Percentiles rank a stretch among this genome's conserved stretches.
phyloP scores from a whole-genome alignment of 2,888 invertebrate genomes.

The Drosophila neutralis region DNA sequence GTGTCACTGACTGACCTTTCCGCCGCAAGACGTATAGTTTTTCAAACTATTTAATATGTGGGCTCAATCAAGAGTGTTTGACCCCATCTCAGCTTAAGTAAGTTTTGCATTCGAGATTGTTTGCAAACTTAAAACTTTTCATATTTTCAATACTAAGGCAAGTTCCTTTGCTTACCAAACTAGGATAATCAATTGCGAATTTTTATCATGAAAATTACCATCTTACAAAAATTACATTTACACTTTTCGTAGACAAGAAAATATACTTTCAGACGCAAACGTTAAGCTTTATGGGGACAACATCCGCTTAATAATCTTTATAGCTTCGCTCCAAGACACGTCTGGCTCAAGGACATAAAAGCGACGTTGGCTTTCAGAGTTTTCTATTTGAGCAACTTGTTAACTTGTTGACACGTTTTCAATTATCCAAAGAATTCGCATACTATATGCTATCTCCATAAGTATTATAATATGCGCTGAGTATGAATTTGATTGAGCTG shows the following conservation, averaged over 20 bases:
- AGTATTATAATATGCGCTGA: conserved; percentile 10
- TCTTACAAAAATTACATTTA: not conserved
- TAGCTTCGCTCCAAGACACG: conserved; percentile 29
- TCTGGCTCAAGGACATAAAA: conserved; percentile 40
- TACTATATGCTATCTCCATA: conserved; percentile 12
- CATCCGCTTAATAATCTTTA: conserved; percentile 45
- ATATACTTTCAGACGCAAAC: conserved; percentile 17
- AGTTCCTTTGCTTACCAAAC: not conserved
- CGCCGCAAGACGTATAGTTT: too few species aligned
- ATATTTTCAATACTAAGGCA: not conserved
- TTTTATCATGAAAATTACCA: not conserved
- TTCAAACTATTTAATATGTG: too few species aligned
- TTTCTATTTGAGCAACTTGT: conserved; percentile 45
- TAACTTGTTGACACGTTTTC: conserved; percentile 79
- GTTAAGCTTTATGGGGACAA: conserved; percentile 4
- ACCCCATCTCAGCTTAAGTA: not conserved
- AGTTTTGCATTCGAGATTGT: not conserved
- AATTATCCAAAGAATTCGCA: conserved; percentile 74
- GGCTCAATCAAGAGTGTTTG: too few species aligned
- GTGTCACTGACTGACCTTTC: too few species aligned
- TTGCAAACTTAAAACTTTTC: not conserved
- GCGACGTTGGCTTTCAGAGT: conserved; percentile 19
- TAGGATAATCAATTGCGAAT: not conserved
- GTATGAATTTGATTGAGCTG: conserved; percentile 50
- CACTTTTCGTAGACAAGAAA: conserved; percentile 33